Evolutionary conservation across 2,113 vertebrate genomes (phyloP), one percentile per base, ranked within the genome.

Genomic region (Saguinus imperator): DNA sequence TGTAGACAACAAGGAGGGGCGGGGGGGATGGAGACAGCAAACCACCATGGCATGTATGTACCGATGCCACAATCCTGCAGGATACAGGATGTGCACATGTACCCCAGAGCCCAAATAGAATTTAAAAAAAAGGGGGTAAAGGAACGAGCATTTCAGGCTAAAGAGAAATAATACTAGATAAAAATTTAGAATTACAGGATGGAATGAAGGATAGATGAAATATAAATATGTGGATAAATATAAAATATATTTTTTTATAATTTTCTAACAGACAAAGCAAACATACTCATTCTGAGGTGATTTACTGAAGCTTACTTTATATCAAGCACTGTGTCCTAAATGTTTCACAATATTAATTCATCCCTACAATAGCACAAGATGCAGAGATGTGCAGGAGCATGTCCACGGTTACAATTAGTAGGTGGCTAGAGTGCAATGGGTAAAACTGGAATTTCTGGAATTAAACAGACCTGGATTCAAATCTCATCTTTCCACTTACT

Each of bases 301-400:
- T 82, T 80, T 87, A 50, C 21, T 64, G 10, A 89, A 88, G 6
- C 37, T 89, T n/a, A 84, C 64, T 91, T 94, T 72, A 23, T 82
- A 57, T 37, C 72, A 96, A 52, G 18, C 32, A 83, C 45, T 57
- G 37, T 55, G 25, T 61, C 48, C 48, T 88, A 70, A 79, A 37
- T 68, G 37, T 83, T 95, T 83, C 88, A 70, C 13, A 91, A 85
- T 81, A 32, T 68, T 84, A 48, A 94, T 94, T 95, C 37, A 29
- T 37, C 61, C 16, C 32, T 23, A 52, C 27, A 93, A 70, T 50
- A 87, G 79, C 25, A 61, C 3, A 32, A 70, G 85, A 90, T 89
- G 27, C 58, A 86, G 37, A 77, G 7, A 58, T n/a, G 10, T 83
- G 18, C 66, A 83, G 27, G 37, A 88, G 79, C 11, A 85, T 70